Base-by-base conservation (phyloP, 2,888 invertebrate species). In the Cantharis nigra region DNA sequence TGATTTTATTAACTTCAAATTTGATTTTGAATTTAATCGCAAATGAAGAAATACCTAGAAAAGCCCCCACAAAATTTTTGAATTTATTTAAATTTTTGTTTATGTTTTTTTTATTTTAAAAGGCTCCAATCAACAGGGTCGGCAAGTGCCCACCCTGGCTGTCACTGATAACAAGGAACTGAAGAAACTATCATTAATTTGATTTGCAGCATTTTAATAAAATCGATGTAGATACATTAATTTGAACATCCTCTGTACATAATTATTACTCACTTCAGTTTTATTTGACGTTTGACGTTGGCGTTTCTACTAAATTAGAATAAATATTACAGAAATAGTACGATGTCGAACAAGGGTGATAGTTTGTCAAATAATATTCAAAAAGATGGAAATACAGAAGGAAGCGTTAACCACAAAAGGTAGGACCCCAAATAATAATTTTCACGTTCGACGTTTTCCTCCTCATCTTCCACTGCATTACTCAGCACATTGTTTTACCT, bases 391-490 rank as follows among this genome's bases (percentile, higher is more conserved):
- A 89, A 87, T 84, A 86, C 87, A 76, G 89, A 89, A 72, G 88
- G 88, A 82, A 89, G 89, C 83, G 86, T 86, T 23, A 88, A 89
- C 85, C 87, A 87, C 74, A 90, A 90, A 86, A 90, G 91, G 91
- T 90, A 86, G 80, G 16, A 18, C n/a, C 7, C 4, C 14, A 65
- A 20, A 64, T 11, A 20, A 18, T 4, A 3, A 33, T n/a, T n/a
- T 16, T 14, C 3, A 18, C 1, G 16, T 18, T 63, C 14, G 20
- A 13, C 26, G 11, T 20, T 63, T n/a, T 49, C 4, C 16, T 69
- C 11, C 9, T 4, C 16, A n/a, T 14, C 26, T 63, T 69, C 9
- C 10, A 28, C 49, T 49, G 49, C 16, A 23, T 74, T 74, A 65
- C 70, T 70, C 65, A 65, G 63, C 49, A 67, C 30, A 70, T 63